A percentile compares a stretch with the other conserved stretches of the same genome.
Conservation (phyloP, 1,140 invertebrate species). For the Ceratosolen solmsi region DNA sequence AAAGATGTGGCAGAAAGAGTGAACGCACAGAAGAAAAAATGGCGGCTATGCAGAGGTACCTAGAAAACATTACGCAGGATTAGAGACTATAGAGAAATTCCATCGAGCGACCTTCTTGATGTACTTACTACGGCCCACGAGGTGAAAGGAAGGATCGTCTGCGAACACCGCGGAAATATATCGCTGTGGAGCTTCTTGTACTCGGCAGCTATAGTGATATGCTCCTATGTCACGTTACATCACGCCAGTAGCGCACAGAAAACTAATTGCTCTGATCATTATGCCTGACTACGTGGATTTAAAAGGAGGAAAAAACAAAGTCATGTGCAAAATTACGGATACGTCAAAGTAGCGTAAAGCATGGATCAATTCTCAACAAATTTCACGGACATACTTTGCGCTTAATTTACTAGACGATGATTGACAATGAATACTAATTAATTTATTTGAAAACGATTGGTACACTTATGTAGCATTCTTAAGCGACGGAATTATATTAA, state of each 20-base stretch:
- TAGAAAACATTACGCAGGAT: constrained; percentile 36
- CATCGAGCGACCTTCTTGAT: constrained; percentile 49
- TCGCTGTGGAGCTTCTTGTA: constrained; percentile 25
- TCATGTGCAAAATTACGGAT: too few species aligned
- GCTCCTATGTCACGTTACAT: constrained; percentile 27
- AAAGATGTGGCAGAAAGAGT: not conserved
- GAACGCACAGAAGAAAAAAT: not conserved
- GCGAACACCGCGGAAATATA: not conserved
- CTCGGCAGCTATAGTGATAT: not conserved
- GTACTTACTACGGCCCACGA: constrained; percentile 23
- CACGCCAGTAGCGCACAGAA: not conserved
- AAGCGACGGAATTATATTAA: too few species aligned
- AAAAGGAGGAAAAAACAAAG: not conserved
- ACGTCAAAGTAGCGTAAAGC: too few species aligned
- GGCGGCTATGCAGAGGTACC: constrained; percentile 10
- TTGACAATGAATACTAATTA: too few species aligned
- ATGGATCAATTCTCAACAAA: too few species aligned
- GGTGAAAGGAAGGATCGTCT: constrained; percentile 44
- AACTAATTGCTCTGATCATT: not conserved
- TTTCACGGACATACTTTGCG: too few species aligned
- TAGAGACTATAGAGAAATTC: constrained; percentile 49
- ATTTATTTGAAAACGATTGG: too few species aligned
- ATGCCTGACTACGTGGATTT: not conserved
- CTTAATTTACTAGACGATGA: too few species aligned
- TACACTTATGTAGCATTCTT: too few species aligned